Evolutionary conservation across 2,797 vertebrate species (phyloP).

Genomic region (Hoplostethus mediterraneus): DNA sequence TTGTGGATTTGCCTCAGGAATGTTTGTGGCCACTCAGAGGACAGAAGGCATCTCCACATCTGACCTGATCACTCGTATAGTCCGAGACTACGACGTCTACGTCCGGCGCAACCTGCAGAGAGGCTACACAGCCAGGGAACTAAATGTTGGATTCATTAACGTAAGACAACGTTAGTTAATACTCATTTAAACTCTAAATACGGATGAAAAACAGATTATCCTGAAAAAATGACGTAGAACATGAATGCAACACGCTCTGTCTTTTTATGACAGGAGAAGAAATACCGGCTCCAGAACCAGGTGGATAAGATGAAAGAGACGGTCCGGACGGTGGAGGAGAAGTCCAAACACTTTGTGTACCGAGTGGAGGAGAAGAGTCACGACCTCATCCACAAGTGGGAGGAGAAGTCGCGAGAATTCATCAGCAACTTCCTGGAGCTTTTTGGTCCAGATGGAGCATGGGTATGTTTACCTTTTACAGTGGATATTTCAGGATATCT

Average conservation of each 20-base stretch:
- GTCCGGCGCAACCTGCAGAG: conserved; percentile 95
- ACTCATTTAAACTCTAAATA: background rate
- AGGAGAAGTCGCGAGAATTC: conserved; percentile 98
- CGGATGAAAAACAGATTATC: too few species aligned
- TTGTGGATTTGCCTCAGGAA: conserved; percentile 84
- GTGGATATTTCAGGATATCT: background rate
- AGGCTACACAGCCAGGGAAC: conserved; percentile 96
- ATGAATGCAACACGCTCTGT: background rate
- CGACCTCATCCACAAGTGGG: conserved; percentile 98
- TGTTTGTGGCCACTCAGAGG: conserved; percentile 97
- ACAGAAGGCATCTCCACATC: conserved; percentile 99
- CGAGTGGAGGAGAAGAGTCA: conserved; percentile 98
- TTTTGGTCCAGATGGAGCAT: conserved; percentile 96
- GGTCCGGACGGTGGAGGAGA: conserved; percentile 97
- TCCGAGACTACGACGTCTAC: conserved; percentile 96
- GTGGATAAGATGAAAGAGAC: conserved; percentile 99
- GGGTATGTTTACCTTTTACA: conserved; percentile 84
- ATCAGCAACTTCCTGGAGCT: conserved; percentile 97
- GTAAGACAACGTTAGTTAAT: conserved; percentile 78
- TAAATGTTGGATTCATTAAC: conserved; percentile 97
- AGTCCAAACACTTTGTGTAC: conserved; percentile 97
- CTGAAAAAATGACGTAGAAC: too few species aligned
- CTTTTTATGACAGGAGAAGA: conserved; percentile 89
- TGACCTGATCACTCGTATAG: conserved; percentile 97
- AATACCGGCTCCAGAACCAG: conserved; percentile 96